Evolutionary conservation across 2,113 vertebrate genomes (phyloP).

Genomic region (Spilogale gracilis): DNA sequence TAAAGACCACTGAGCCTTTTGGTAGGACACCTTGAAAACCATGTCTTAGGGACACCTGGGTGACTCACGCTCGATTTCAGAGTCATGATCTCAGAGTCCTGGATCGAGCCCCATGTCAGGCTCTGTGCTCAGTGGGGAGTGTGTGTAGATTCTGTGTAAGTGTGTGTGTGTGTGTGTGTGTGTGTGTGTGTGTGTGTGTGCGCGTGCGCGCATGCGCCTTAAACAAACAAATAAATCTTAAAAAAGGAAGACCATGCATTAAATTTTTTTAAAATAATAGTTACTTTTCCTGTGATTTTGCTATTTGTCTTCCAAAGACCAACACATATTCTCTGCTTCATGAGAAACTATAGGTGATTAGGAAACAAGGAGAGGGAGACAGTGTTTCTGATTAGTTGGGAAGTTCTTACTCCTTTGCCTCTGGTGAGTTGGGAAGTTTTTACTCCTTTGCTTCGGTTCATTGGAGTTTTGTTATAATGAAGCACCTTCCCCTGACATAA

Average conservation of each 20-base stretch:
- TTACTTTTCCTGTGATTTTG: neutral
- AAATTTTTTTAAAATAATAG: neutral
- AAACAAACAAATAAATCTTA: neutral
- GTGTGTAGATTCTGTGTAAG: neutral
- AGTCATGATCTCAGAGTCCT: neutral
- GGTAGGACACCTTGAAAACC: neutral
- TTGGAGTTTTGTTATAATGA: neutral
- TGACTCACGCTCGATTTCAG: too few species aligned
- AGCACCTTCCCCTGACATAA: neutral
- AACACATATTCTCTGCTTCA: neutral
- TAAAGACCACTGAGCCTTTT: neutral
- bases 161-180: too few species aligned
- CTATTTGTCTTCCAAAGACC: neutral
- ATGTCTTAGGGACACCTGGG: neutral
- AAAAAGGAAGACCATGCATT: neutral
- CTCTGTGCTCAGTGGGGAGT: neutral
- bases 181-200: too few species aligned
- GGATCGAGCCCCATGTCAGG: neutral
- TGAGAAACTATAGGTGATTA: neutral
- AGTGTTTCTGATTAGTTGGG: neutral
- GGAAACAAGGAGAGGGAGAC: neutral
- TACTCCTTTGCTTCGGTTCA: neutral
- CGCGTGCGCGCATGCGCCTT: too few species aligned
- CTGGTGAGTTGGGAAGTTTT: neutral
- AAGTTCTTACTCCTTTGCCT: neutral